Conservation (phyloP, 2,888 invertebrate genomes). For the Leptinotarsa haldemani region DNA sequence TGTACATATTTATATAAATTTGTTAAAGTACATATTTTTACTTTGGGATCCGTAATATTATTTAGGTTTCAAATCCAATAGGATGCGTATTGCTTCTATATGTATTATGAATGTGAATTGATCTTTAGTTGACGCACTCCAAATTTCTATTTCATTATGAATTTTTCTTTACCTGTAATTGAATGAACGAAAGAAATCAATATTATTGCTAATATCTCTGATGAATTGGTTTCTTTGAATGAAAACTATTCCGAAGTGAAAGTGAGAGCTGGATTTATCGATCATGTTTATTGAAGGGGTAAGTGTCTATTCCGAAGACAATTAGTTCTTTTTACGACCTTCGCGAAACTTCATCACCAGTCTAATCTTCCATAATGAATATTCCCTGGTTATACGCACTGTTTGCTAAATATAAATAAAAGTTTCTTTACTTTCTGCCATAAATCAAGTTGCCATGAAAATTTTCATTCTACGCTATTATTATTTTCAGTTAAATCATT, state of each 20-base stretch:
- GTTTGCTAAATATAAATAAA: constrained; percentile 18
- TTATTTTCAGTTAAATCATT: not conserved
- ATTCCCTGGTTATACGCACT: not conserved
- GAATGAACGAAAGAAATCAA: too few relatives aligned
- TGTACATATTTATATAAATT: too few relatives aligned
- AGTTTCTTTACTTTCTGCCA: not conserved
- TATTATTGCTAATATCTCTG: too few relatives aligned
- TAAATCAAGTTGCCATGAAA: constrained; percentile 16
- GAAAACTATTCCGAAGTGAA: not conserved
- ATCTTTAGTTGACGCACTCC: too few relatives aligned
- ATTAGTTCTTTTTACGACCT: constrained; percentile 14
- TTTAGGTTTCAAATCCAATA: too few relatives aligned
- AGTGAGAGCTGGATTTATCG: not conserved
- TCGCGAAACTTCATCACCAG: not conserved
- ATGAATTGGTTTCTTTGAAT: too few relatives aligned
- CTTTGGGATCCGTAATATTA: too few relatives aligned
- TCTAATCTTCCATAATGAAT: constrained; percentile 12
- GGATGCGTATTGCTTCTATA: too few relatives aligned
- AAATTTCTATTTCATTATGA: too few relatives aligned
- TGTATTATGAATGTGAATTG: too few relatives aligned
- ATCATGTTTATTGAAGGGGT: not conserved
- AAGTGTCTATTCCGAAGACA: not conserved
- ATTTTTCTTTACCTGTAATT: too few relatives aligned
- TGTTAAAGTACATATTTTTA: too few relatives aligned
- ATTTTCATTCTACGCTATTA: not conserved